A percentile compares a stretch with the other conserved stretches of the same genome.
phyloP scores from a whole-genome alignment of 64 coral and sea anemone genomes.

The Porites australiensis region DNA sequence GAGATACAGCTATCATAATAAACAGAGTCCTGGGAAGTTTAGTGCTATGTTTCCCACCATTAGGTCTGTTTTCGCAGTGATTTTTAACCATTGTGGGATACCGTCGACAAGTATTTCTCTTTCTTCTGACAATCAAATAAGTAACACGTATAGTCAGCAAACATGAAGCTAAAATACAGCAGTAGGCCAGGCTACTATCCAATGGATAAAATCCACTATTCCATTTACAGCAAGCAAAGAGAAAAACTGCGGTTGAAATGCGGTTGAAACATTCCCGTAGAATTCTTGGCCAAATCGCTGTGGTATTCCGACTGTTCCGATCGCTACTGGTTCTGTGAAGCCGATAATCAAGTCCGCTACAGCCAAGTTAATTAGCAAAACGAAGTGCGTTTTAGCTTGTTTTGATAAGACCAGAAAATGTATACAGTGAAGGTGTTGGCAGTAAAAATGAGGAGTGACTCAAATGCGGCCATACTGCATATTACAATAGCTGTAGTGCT shows the following conservation, averaged over 20 bases:
- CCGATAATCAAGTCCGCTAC: background rate
- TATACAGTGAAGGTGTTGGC: background rate
- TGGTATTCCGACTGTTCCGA: background rate
- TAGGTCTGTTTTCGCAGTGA: background rate
- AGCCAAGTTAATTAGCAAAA: constrained; percentile 27
- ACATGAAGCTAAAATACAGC: background rate
- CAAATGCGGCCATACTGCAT: background rate
- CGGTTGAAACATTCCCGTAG: background rate
- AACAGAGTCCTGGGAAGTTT: constrained; percentile 9
- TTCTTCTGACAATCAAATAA: background rate
- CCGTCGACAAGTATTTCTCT: background rate
- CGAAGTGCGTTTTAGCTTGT: background rate
- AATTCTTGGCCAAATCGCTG: background rate
- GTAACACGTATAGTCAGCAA: background rate
- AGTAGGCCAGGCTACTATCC: background rate
- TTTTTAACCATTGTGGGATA: background rate
- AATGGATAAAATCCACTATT: background rate
- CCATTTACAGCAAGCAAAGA: background rate
- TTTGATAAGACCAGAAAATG: background rate
- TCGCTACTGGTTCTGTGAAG: background rate
- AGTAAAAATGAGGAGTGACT: background rate
- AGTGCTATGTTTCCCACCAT: background rate
- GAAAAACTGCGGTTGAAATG: constrained; percentile 7
- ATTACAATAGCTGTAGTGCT: background rate
- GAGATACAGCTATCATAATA: background rate